Percentiles rank a stretch among this genome's conserved stretches.
phyloP scores from a whole-genome alignment of 2,888 invertebrate species.

The Caprella mutica region DNA sequence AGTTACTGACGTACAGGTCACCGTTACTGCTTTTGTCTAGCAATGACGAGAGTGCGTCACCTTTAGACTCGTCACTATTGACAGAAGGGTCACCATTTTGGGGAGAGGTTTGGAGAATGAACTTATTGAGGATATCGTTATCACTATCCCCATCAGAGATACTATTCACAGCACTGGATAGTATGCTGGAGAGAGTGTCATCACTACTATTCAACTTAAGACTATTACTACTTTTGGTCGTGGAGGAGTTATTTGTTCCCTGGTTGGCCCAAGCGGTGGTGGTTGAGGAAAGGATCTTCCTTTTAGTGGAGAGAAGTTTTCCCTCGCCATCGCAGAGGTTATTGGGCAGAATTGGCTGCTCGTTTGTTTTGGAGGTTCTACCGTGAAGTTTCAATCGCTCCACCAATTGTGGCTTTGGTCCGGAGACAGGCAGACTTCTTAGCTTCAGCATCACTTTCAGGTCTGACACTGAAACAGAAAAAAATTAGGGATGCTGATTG shows the following conservation, averaged over 20 bases:
- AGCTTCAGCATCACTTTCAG: constrained; percentile 87
- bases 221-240: constrained; percentile 1
- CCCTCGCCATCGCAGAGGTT: background rate
- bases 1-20: too few species aligned
- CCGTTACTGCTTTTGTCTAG: too few species aligned
- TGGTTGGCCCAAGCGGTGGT: too few species aligned
- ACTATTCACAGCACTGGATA: constrained; percentile 9
- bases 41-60: too few species aligned
- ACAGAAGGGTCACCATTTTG: too few species aligned
- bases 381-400: constrained; percentile 62
- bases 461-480: constrained; percentile 57
- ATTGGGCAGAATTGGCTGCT: constrained; percentile 9
- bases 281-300: too few species aligned
- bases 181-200: background rate
- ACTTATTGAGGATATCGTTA: constrained; percentile 8
- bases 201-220: background rate
- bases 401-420: constrained; percentile 87
- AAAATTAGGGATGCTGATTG: too few species aligned
- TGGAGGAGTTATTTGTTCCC: background rate
- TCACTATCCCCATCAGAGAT: constrained; percentile 7
- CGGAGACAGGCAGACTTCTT: constrained; percentile 86
- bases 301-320: background rate
- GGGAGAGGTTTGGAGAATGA: too few species aligned
- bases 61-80: too few species aligned
- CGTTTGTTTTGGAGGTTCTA: constrained; percentile 9